Percentiles rank a stretch among this genome's conserved stretches.
These are phyloP conservation scores for Amphilophus citrinellus DNA, from an alignment of 2,113 vertebrate genomes.

Conservation along the genomic window DNA sequence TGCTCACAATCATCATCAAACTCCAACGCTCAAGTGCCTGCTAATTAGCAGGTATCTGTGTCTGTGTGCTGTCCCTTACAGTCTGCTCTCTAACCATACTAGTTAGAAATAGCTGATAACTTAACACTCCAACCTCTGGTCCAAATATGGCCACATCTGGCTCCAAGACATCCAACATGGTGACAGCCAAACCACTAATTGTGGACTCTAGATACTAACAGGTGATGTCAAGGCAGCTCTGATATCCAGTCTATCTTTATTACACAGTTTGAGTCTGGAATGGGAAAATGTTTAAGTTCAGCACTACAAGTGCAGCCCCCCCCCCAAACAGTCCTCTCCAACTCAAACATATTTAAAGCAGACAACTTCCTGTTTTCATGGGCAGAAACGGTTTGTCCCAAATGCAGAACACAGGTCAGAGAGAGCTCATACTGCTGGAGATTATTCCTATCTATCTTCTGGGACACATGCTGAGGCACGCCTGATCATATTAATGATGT, in stretches of 20 bases:
- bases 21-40: no score
- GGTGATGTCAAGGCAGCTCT: neutral
- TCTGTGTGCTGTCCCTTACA: neutral
- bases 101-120: neutral
- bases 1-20: neutral
- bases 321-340: neutral
- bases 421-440: neutral
- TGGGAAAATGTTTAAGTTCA: neutral
- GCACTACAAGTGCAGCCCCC: neutral
- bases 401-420: slow-evolving; percentile 45
- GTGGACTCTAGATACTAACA: neutral
- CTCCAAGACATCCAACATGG: neutral
- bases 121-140: neutral
- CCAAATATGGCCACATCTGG: neutral
- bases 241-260: neutral
- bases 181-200: neutral
- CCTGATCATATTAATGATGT: slow-evolving; percentile 34
- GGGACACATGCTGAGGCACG: slow-evolving; percentile 3
- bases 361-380: neutral
- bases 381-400: slow-evolving; percentile 10
- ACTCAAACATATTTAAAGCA: neutral
- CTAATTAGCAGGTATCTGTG: no score
- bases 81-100: neutral
- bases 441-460: slow-evolving; percentile 21
- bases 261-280: neutral